Evolutionary conservation across 2,888 invertebrate genomes (phyloP).

Genomic region (Trissolcus japonicus): DNA sequence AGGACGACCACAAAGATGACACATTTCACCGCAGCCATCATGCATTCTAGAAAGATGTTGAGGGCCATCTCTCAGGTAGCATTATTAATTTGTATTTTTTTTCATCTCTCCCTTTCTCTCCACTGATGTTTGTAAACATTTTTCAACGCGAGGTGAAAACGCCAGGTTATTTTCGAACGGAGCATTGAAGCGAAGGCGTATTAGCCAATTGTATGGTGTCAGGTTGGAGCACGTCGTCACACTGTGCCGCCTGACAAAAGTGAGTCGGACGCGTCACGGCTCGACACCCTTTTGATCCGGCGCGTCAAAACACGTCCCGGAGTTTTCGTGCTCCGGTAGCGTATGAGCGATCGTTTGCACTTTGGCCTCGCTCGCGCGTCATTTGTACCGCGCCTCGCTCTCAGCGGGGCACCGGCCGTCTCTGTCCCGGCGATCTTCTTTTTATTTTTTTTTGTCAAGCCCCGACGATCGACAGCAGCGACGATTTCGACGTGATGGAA

Average conservation of each 20-base stretch:
- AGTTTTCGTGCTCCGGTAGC: conserved; percentile 21
- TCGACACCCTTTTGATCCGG: conserved; percentile 54
- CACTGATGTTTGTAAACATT: no score
- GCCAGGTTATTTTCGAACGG: no score
- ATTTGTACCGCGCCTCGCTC: conserved; percentile 32
- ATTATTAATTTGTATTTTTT: conserved; percentile 6
- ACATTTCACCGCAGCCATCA: conserved; percentile 46
- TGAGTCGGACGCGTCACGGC: conserved; percentile 46
- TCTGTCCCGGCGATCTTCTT: conserved; percentile 29
- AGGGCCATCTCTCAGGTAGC: conserved; percentile 11
- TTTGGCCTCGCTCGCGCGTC: conserved; percentile 19
- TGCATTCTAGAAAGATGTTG: conserved; percentile 22
- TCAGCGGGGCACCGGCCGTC: conserved; percentile 43
- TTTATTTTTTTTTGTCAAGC: conserved; percentile 21
- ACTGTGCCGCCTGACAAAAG: conserved; percentile 6
- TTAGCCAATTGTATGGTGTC: neutral
- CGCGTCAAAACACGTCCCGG: conserved; percentile 52
- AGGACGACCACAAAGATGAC: conserved; percentile 39
- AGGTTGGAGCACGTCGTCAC: conserved; percentile 16
- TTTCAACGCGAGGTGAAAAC: no score
- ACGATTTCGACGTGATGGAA: conserved; percentile 26
- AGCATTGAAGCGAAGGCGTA: neutral
- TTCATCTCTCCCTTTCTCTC: neutral
- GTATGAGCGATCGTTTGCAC: conserved; percentile 33
- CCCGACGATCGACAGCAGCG: conserved; percentile 30